Evolutionary conservation across 2,888 invertebrate genomes (phyloP), one percentile per base, ranked within the genome.

Genomic region (Drosophila borealis): DNA sequence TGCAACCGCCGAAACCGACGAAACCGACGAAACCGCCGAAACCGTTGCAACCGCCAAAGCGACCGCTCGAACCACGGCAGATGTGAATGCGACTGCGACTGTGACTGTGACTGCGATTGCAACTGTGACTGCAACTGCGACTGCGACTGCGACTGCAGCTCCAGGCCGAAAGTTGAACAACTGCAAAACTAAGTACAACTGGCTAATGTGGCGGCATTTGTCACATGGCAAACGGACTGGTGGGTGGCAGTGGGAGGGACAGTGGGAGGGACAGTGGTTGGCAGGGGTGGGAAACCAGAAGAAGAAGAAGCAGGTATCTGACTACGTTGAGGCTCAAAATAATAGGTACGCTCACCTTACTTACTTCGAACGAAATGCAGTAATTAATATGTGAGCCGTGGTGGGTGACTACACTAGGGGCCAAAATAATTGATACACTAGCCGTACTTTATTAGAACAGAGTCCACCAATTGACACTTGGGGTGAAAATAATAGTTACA

Each of bases 171-270:
- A 39, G 39, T n/a, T 62, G 65, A 36, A 37, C 50, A 53, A 48
- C 44, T 51, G 25, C 65, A 57, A 48, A 41, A 41, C 49, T 53
- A 13, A 41, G n/a, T n/a, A n/a, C n/a, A 61, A 44, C 41, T 60
- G 69, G 75, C 65, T 79, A 78, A 78, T 78, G 79, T 78, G 77
- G 77, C 76, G 51, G 79, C 71, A 78, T 79, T 78, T 79, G 71
- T 75, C 75, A 77, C 61, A 64, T 46, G 51, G 42, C 55, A 39
- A 64, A 21, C 45, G 36, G n/a, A 39, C 34, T 3, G 42, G 4
- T 17, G 2, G 2, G 2, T 6, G 2, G 2, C 8, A 44, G 56
- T 61, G 34, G 56, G 17, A 17, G 61, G 10, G 44, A 2, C 29
- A 29, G 6, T 17, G 2, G 21, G 4, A 3, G 2, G 1, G n/a